Conservation (phyloP, 2,113 vertebrate genomes). For the Rafetus swinhoei region DNA sequence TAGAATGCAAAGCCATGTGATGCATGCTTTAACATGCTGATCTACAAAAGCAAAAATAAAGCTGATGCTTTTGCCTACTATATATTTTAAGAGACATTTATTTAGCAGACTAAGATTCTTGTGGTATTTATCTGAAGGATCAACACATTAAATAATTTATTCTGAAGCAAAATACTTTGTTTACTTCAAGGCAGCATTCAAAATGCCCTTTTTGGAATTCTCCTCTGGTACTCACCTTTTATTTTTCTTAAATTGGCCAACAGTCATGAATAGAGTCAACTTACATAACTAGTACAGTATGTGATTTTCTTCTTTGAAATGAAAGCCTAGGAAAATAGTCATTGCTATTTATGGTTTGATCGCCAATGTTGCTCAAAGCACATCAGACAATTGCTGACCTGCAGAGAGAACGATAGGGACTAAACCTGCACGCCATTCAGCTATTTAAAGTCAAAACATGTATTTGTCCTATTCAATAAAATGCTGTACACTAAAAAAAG, state of each 20-base stretch:
- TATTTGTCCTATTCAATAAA: background rate
- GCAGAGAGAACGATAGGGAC: background rate
- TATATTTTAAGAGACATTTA: background rate
- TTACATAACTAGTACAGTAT: background rate
- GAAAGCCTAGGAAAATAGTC: background rate
- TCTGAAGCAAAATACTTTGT: background rate
- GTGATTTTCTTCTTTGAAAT: background rate
- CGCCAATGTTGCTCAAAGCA: background rate
- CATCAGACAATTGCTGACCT: background rate
- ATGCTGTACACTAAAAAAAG: background rate
- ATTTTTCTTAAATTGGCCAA: background rate
- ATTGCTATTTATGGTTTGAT: background rate
- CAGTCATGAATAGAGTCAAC: background rate
- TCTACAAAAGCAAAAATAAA: background rate
- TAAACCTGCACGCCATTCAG: background rate
- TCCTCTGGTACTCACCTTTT: background rate
- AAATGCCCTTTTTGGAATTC: background rate
- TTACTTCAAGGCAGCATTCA: background rate
- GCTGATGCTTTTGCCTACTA: background rate
- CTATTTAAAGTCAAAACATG: background rate
- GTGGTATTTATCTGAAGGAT: background rate
- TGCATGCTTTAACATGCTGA: background rate
- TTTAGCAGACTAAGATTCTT: background rate
- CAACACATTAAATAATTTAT: background rate
- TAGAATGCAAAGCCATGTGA: background rate